Evolutionary conservation across 2,888 invertebrate species (phyloP).

Genomic region (Chrysopilus asiliformis): DNA sequence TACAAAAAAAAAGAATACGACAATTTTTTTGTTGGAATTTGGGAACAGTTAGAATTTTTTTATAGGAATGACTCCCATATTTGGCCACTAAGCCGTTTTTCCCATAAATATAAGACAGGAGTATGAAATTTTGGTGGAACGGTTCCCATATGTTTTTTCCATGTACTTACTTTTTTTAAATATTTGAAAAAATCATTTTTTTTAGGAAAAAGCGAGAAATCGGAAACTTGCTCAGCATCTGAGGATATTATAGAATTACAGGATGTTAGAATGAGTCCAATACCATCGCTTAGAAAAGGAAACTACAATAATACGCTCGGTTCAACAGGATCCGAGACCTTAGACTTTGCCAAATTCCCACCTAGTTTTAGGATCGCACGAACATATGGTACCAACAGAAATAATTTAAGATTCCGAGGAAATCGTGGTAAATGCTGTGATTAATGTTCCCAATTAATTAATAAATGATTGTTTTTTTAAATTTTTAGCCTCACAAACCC

Average conservation of each 20-base stretch:
- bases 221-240: slow-evolving; percentile 34
- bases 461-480: neutral
- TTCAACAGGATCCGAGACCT: slow-evolving; percentile 42
- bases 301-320: slow-evolving; percentile 49
- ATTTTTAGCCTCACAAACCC: slow-evolving; percentile 18
- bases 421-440: slow-evolving; percentile 15
- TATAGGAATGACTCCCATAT: too few species aligned
- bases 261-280: slow-evolving; percentile 72
- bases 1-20: too few species aligned
- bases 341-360: slow-evolving; percentile 55
- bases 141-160: too few species aligned
- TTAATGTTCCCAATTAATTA: neutral
- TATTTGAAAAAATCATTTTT: neutral
- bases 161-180: too few species aligned
- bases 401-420: slow-evolving; percentile 45
- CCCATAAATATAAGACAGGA: too few species aligned
- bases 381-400: slow-evolving; percentile 42
- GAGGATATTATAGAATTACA: slow-evolving; percentile 84
- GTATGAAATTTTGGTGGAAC: too few species aligned
- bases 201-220: slow-evolving; percentile 22
- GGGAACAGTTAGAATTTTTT: too few species aligned
- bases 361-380: slow-evolving; percentile 62
- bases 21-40: too few species aligned
- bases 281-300: slow-evolving; percentile 61
- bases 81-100: too few species aligned